Evolutionary conservation across 1,140 invertebrate species (phyloP), one percentile per base, ranked within the genome.

Genomic region (Drosophila orosa): DNA sequence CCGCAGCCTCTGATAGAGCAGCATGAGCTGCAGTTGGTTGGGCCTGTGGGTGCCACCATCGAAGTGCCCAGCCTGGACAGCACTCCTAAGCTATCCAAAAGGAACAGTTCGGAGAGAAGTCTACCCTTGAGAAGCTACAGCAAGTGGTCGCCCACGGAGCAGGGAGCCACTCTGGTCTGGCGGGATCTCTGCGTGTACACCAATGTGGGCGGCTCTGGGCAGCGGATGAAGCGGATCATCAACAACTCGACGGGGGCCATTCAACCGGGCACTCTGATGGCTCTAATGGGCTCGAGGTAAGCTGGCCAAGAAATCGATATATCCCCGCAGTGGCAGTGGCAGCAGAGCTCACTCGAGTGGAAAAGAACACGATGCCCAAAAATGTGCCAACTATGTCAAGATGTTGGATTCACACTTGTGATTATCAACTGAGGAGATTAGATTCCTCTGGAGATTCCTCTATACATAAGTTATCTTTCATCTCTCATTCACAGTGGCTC

Each of bases 201-300:
- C 48, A 92, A 93, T 35, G 93, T 94, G 47, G 91, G 92, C 57
- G 73, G 77, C 13, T 80, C 81, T 1, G 80, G 74, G 3, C 61
- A 40, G 17, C 40, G 60, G n/a, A 93, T 95, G 71, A 96, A 96
- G 90, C 93, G 94, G 62, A 94, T 96, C 39, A 94, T 96, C 22
- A 95, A 95, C 80, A 94, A 94, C 92, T 95, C 95, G 0, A 95
- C 94, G 54, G 96, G 96, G 24, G 96, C 94, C 67, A 96, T 97
- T 1, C 95, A 95, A 86, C 95, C 97, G 19, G 97, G 97, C 10
- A 95, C 96, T 83, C 92, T 99, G 61, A 95, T 97, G 66, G 98
- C 97, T 4, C 94, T 99, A 57, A 97, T 99, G 95, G 98, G 98
- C 65, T 95, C 97, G 31, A 98, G 95, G 95, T 96, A 93, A 93